A percentile compares a stretch with the other conserved stretches of the same genome.
Conservation (phyloP, 2,888 invertebrate genomes). For the Cantharis rufa region DNA sequence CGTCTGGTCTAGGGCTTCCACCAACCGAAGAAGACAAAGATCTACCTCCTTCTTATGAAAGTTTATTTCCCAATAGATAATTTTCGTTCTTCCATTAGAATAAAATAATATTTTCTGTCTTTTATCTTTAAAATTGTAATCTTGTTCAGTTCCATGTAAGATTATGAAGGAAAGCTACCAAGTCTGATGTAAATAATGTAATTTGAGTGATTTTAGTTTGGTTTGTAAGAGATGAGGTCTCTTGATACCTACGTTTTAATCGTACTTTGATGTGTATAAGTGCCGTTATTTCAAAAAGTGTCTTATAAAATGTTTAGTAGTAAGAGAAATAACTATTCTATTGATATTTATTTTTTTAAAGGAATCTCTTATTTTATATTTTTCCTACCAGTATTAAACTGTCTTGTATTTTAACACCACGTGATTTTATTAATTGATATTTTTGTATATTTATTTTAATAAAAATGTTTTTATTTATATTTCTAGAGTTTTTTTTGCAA, state of each 20-base stretch:
- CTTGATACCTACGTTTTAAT: neutral
- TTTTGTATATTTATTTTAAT: neutral
- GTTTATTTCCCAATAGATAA: slow-evolving; percentile 56
- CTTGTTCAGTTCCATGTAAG: neutral
- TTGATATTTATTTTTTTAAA: neutral
- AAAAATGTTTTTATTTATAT: neutral
- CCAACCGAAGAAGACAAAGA: slow-evolving; percentile 57
- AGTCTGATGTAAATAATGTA: neutral
- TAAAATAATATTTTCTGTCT: slow-evolving; percentile 3
- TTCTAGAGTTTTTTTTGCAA: neutral
- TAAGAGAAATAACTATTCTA: neutral
- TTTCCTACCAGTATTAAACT: neutral
- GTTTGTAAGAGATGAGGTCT: neutral
- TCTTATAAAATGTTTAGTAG: neutral
- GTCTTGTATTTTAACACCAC: neutral
- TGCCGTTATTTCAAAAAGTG: neutral
- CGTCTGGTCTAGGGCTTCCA: slow-evolving; percentile 40
- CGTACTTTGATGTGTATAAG: neutral
- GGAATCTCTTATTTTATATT: neutral
- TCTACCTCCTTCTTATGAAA: slow-evolving; percentile 62
- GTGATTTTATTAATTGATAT: neutral
- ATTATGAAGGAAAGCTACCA: neutral
- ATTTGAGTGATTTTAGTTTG: neutral
- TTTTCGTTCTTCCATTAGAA: neutral
- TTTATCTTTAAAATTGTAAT: neutral